Evolutionary conservation across 2,113 vertebrate species (phyloP).

Genomic region (Anarrhichthys ocellatus): DNA sequence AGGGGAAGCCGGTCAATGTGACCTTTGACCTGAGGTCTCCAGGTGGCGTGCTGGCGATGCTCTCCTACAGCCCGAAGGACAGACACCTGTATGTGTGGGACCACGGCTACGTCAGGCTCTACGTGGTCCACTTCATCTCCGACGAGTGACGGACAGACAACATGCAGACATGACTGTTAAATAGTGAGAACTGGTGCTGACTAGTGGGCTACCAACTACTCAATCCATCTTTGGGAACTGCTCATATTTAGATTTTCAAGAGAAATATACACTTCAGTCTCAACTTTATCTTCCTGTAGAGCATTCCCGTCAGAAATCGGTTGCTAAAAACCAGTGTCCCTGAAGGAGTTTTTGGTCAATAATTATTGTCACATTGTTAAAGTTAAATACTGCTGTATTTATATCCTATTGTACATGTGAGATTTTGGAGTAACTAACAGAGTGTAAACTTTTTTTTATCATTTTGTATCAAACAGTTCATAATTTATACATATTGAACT

Average conservation of each 20-base stretch:
- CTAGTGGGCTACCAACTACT: neutral
- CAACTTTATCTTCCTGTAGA: constrained; percentile 3
- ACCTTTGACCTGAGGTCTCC: constrained; percentile 90
- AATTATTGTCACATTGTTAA: constrained; percentile 12
- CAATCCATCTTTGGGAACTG: neutral
- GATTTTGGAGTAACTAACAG: constrained; percentile 45
- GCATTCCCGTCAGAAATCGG: neutral
- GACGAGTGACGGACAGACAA: constrained; percentile 66
- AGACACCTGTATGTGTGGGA: constrained; percentile 92
- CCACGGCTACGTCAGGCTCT: constrained; percentile 86
- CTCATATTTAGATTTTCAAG: neutral
- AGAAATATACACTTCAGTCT: neutral
- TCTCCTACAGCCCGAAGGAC: constrained; percentile 91
- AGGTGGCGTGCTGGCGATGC: constrained; percentile 91
- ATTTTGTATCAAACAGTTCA: constrained; percentile 34
- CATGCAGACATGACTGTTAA: neutral
- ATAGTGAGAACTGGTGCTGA: neutral
- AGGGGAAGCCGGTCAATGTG: constrained; percentile 86
- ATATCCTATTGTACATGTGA: constrained; percentile 25
- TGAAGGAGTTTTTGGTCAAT: neutral
- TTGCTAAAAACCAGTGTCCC: neutral
- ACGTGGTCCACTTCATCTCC: constrained; percentile 86
- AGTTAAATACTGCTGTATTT: constrained; percentile 61
- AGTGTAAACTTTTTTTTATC: constrained; percentile 19
- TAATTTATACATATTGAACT: constrained; percentile 9